phyloP scores from a whole-genome alignment of 2,113 vertebrate genomes.

The Petroica traversi region DNA sequence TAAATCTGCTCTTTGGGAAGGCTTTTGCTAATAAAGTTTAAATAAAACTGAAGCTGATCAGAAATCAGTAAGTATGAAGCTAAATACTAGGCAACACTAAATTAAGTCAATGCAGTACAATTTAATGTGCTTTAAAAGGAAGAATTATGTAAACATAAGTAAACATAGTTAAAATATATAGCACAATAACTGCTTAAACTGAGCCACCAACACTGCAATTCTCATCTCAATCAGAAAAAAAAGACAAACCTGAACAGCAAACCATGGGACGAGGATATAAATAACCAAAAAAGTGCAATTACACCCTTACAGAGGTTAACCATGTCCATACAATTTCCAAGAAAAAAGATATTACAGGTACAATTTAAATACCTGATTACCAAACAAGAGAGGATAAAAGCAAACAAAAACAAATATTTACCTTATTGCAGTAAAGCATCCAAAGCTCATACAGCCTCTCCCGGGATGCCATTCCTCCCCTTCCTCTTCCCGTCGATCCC shows the following conservation, averaged over 20 bases:
- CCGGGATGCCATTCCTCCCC: slow-evolving; percentile 90
- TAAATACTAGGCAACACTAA: neutral
- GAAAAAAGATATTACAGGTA: neutral
- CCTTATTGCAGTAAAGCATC: slow-evolving; percentile 98
- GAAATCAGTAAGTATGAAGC: neutral
- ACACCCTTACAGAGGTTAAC: neutral
- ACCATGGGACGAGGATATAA: neutral
- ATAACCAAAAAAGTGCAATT: neutral
- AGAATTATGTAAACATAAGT: neutral
- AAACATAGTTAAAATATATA: neutral
- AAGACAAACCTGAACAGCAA: neutral
- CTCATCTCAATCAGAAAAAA: neutral
- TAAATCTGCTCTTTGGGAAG: neutral
- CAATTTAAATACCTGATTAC: neutral
- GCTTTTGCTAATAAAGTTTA: neutral
- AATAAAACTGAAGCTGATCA: neutral
- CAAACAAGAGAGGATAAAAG: neutral
- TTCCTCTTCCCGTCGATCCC: neutral
- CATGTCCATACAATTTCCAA: neutral
- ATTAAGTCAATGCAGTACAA: neutral
- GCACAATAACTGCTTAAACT: neutral
- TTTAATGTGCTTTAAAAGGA: neutral
- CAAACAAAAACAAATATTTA: slow-evolving; percentile 56
- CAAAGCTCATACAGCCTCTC: slow-evolving; percentile 97
- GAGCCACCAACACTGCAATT: neutral